Percentiles rank a stretch among this genome's conserved stretches.
These are phyloP conservation scores for Epizoanthus ramosus DNA, from an alignment of 92 coral and sea anemone species.

Conservation along the genomic window DNA sequence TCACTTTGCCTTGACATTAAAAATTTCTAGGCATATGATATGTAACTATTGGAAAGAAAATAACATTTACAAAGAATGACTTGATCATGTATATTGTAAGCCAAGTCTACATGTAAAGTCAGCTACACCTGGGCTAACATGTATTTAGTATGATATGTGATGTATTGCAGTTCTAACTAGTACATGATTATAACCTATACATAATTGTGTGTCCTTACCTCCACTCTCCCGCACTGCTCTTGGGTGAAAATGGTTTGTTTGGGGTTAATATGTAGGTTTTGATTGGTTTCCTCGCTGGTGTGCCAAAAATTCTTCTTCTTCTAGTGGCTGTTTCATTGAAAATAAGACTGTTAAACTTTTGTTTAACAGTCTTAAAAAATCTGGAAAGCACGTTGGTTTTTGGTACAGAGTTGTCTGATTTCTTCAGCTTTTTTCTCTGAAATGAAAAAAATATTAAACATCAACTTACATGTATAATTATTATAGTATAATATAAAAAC, in stretches of 20 bases:
- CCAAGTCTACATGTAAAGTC: no score
- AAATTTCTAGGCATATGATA: no score
- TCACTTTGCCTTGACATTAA: no score
- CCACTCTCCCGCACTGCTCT: constrained; percentile 35
- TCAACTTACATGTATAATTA: no score
- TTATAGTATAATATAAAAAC: no score
- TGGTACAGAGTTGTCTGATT: not conserved
- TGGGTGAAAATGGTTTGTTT: constrained; percentile 48
- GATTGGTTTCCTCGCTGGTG: not conserved
- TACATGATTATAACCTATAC: no score
- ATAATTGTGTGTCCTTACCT: constrained; percentile 30
- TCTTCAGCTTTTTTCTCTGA: constrained; percentile 25
- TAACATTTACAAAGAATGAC: no score
- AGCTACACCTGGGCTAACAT: no score
- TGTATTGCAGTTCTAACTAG: no score
- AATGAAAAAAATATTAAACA: not conserved
- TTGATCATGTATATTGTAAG: no score
- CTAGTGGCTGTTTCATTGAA: constrained; percentile 47
- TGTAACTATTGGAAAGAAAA: no score
- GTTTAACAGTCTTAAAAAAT: constrained; percentile 12
- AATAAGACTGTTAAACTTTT: not conserved
- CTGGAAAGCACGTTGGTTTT: constrained; percentile 12
- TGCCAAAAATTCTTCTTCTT: constrained; percentile 37
- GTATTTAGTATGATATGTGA: no score
- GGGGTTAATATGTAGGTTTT: constrained; percentile 57